Percentiles rank a stretch among this genome's conserved stretches.
Conservation (phyloP, 1,140 invertebrate species). For the Artemia franciscana region DNA sequence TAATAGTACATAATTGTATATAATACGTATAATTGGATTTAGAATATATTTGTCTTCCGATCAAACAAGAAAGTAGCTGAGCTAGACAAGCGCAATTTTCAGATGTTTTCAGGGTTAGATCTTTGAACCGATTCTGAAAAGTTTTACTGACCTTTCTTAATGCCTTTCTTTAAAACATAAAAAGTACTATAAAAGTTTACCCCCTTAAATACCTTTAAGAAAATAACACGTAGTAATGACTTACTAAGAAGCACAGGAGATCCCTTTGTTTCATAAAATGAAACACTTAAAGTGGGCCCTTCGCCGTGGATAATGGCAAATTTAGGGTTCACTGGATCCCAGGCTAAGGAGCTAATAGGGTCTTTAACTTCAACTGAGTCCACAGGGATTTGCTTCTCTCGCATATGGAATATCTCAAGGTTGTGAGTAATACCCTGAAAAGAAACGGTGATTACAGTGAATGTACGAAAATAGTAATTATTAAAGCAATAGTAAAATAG, state of each 20-base stretch:
- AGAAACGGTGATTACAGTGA: conserved; percentile 10
- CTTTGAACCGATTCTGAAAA: no score
- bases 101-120: no score
- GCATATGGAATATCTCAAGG: conserved; percentile 96
- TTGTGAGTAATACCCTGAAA: conserved; percentile 85
- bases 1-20: no score
- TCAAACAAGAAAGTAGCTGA: no score
- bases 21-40: no score
- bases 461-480: conserved; percentile 6
- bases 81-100: no score
- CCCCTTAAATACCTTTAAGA: no score
- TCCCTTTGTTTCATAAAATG: conserved; percentile 68
- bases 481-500: not conserved
- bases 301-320: conserved; percentile 93
- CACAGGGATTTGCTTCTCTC: conserved; percentile 91
- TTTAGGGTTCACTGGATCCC: conserved; percentile 89
- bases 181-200: no score
- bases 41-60: no score
- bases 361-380: conserved; percentile 89
- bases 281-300: conserved; percentile 59
- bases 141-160: no score
- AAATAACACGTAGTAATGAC: no score
- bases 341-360: conserved; percentile 82
- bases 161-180: no score
- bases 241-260: not conserved